Evolutionary conservation across 2,113 vertebrate genomes (phyloP).

Genomic region (Myocastor coypus): DNA sequence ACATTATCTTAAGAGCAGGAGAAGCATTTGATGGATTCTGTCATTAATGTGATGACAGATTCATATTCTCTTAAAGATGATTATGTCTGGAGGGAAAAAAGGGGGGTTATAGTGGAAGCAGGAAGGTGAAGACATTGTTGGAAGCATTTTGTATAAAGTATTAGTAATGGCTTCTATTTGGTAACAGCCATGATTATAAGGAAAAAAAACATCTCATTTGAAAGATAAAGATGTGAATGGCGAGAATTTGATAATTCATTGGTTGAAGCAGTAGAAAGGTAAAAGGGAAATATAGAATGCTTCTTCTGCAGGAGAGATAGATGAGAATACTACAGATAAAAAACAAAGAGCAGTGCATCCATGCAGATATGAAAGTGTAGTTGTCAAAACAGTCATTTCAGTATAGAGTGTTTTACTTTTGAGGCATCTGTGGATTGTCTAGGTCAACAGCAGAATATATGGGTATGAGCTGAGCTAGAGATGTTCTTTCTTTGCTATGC

Average conservation of each 20-base stretch:
- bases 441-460: not conserved
- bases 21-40: not conserved
- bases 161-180: not conserved
- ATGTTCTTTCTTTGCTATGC: not conserved
- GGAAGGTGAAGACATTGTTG: not conserved
- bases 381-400: not conserved
- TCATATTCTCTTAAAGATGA: constrained; percentile 12
- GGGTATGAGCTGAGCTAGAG: constrained; percentile 19
- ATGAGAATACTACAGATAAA: not conserved
- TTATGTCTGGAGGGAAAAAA: not conserved
- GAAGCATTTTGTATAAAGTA: not conserved
- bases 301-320: not conserved
- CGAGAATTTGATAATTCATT: not conserved
- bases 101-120: not conserved
- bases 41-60: not conserved
- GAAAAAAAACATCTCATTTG: constrained; percentile 10
- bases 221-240: not conserved
- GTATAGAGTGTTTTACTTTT: not conserved
- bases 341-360: not conserved
- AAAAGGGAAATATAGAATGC: not conserved
- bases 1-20: constrained; percentile 21
- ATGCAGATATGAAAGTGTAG: not conserved
- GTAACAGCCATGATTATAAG: not conserved
- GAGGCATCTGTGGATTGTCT: not conserved
- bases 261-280: not conserved